Evolutionary conservation across 2,797 vertebrate species (phyloP).

Genomic region (Brachyalestes nurse): DNA sequence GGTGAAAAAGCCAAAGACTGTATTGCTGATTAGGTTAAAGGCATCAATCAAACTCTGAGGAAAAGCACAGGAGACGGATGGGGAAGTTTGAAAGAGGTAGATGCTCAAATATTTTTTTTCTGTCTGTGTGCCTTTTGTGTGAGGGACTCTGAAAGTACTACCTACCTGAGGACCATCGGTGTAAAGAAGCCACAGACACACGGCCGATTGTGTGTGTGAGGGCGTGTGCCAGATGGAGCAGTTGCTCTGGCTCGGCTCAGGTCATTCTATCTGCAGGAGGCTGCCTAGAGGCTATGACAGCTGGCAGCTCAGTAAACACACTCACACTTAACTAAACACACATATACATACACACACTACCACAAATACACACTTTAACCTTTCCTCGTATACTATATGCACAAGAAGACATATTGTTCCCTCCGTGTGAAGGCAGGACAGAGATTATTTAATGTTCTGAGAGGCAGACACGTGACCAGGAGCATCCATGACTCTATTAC

Average conservation of each 20-base stretch:
- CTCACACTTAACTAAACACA: constrained; percentile 44
- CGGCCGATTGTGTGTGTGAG: constrained; percentile 24
- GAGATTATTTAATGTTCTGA: constrained; percentile 61
- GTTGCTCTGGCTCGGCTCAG: constrained; percentile 60
- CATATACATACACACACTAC: constrained; percentile 30
- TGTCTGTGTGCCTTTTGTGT: constrained; percentile 20
- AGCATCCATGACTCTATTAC: constrained; percentile 74
- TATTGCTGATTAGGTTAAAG: not conserved
- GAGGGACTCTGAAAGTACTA: constrained; percentile 39
- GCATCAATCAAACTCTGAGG: constrained; percentile 2
- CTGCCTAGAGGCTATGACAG: constrained; percentile 52
- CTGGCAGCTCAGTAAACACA: constrained; percentile 58
- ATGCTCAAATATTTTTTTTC: not conserved
- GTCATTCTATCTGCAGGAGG: constrained; percentile 64
- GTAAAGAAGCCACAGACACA: constrained; percentile 16
- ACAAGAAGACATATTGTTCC: constrained; percentile 56
- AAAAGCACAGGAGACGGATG: not conserved
- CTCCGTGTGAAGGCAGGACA: constrained; percentile 66
- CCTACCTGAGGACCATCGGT: constrained; percentile 48
- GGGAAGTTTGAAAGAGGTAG: not conserved
- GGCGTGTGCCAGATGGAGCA: constrained; percentile 50
- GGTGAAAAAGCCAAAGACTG: not conserved
- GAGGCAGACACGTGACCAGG: constrained; percentile 69
- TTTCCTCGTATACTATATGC: constrained; percentile 22
- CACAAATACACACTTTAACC: constrained; percentile 7